Base-by-base conservation (phyloP, 2,113 vertebrate species). In the Mungos mungo region DNA sequence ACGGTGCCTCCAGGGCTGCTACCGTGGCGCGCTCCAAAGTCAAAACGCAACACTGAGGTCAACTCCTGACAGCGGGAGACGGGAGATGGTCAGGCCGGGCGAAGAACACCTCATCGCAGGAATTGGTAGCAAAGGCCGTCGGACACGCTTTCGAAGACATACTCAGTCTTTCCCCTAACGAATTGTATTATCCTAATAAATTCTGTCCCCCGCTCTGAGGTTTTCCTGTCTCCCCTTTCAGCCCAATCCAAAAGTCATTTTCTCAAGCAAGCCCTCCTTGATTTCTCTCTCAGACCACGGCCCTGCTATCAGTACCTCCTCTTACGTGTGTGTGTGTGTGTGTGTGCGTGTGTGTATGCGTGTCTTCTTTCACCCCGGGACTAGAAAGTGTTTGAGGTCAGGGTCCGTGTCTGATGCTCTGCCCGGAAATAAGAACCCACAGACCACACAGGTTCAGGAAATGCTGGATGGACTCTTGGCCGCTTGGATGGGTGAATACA, bases 71-170 rank as follows among this genome's bases (percentile, higher is more conserved):
- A 23, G 33, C 0, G 0, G 1, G 7, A 41, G 12, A 14, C 5
- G 0, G 1, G 7, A 41, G 12, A 14, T 7, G 15, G 33, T 87
- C 69, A 35, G 21, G 60, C 14, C 35, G 31, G 25, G 33, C 10
- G 0, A 4, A 7, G 35, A 1, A 27, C 0, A 1, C 14, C 33
- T 35, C 6, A 2, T 19, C 52, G 50, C n/a, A 47, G 65, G 38
- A 11, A 69, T 5, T 33, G 18, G 92, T 21, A 65, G 72, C 35
- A 86, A 76, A 76, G 71, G 66, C 8, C 69, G 15, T 0, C 14
- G 1, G 25, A 16, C 52, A 41, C 54, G 2, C 3, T 3, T 38
- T 50, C 41, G 35, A 68, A 45, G n/a, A 27, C 27, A 14, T 41
- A 35, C 10, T 38, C 6, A 35, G 19, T 54, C 90, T 89, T 84